Evolutionary conservation across 2,797 vertebrate genomes (phyloP), one percentile per base, ranked within the genome.

Genomic region (Melanotaenia parkinsoni): DNA sequence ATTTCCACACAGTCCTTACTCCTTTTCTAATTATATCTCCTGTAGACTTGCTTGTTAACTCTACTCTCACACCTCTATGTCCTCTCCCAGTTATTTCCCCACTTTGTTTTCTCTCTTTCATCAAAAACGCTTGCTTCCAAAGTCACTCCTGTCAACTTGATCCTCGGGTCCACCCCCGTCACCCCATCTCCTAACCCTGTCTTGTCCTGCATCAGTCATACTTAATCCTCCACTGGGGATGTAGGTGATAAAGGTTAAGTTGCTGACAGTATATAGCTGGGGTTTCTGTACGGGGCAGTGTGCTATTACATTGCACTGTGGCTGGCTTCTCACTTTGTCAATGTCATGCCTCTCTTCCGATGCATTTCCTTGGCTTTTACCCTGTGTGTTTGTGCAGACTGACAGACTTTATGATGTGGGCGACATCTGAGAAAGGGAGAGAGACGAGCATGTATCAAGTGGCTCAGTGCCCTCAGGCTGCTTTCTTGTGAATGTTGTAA

Each of bases 191-290:
- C 33, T 63, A 57, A 59, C 70, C 58, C 73, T 30, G 66, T 38
- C 50, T 58, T 30, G 60, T 88, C 88, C 75, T 74, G 77, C 79
- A 86, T 80, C 77, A 81, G 87, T 84, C 90, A 90, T 60, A 50
- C 68, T 40, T 81, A 89, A 89, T 89, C 81, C 82, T 83, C 77
- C 63, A 7, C 63, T 33, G 71, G 84, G 86, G 85, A 87, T 89
- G 84, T 80, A 67, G 77, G 81, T 84, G 86, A 87, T 79, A 63
- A 77, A 86, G 88, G 90, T 90, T 86, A 89, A 90, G 81, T 88
- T 80, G 81, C 79, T 86, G 90, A 90, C 89, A 86, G 90, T 75
- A 71, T 83, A 79, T 84, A 89, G 89, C 90, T 91, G 91, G 90
- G 93, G 91, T 89, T 90, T 81, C 83, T 67, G 73, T 82, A 84